A percentile compares a stretch with the other conserved stretches of the same genome.
Evolutionary conservation across 1,140 invertebrate genomes (phyloP).

Genomic region (Lucilia cuprina): DNA sequence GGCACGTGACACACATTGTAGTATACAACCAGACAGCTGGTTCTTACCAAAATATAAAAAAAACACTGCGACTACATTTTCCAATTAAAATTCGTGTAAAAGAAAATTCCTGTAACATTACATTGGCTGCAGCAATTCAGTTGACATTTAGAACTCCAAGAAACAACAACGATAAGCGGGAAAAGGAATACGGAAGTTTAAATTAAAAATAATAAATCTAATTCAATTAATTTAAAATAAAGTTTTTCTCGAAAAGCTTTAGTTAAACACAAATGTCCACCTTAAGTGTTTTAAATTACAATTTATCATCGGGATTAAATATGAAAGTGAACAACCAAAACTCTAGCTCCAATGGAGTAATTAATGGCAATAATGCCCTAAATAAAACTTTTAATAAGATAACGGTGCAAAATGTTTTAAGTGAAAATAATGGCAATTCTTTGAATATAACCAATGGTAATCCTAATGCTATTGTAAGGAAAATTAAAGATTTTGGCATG

Average conservation of each 20-base stretch:
- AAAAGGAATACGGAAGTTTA: background rate
- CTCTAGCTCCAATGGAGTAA: conserved; percentile 32
- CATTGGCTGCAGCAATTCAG: conserved; percentile 16
- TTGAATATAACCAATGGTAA: conserved; percentile 46
- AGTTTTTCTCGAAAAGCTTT: conserved; percentile 10
- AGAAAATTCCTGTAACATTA: conserved; percentile 33
- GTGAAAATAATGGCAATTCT: conserved; percentile 52
- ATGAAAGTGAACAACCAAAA: conserved; percentile 36
- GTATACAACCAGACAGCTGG: conserved; percentile 38
- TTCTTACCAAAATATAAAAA: background rate
- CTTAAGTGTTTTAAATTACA: conserved; percentile 38
- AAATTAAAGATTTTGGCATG: conserved; percentile 60
- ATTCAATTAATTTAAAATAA: background rate
- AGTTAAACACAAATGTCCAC: conserved; percentile 28
- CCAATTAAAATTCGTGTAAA: conserved; percentile 8
- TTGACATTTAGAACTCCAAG: conserved; percentile 4
- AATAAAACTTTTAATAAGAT: conserved; percentile 56
- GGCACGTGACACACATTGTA: conserved; percentile 62
- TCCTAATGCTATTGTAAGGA: conserved; percentile 55
- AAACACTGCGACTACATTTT: conserved; percentile 5
- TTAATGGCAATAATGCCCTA: background rate
- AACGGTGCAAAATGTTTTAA: conserved; percentile 56
- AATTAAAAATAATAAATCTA: background rate
- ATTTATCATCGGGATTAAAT: conserved; percentile 34
- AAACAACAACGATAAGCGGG: background rate